Conservation (phyloP, 2,797 vertebrate species). For the Oreonectes daqikongensis region DNA sequence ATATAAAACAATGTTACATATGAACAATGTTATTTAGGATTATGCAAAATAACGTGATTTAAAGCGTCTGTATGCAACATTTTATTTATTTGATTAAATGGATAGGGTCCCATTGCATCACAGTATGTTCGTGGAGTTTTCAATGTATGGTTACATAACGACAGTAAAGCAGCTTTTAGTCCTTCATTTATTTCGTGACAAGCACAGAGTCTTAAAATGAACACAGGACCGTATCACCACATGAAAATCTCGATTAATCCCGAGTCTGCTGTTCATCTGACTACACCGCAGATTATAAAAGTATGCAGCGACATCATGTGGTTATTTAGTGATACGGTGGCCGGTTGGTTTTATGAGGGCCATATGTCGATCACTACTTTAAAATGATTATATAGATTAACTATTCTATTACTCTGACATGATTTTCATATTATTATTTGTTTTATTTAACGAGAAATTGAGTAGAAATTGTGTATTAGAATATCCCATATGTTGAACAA, state of each 20-base stretch:
- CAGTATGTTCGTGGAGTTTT: neutral
- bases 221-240: neutral
- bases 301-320: constrained; percentile 62
- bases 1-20: too few relatives aligned
- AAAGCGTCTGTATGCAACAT: neutral
- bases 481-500: too few relatives aligned
- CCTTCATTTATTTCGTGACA: constrained; percentile 3
- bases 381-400: too few relatives aligned
- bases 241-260: constrained; percentile 63
- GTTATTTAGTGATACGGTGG: neutral
- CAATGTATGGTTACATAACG: neutral
- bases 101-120: neutral
- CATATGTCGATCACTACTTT: too few relatives aligned
- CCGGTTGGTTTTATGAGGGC: too few relatives aligned
- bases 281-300: constrained; percentile 42
- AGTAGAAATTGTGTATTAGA: too few relatives aligned
- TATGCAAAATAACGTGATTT: neutral
- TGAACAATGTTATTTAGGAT: too few relatives aligned
- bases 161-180: neutral
- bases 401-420: too few relatives aligned
- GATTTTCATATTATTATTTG: too few relatives aligned
- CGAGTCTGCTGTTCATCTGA: constrained; percentile 60
- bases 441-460: too few relatives aligned
- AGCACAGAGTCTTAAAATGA: constrained; percentile 26
- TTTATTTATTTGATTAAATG: neutral